These are phyloP conservation scores for Larimichthys polyactis DNA, from an alignment of 2,113 vertebrate genomes.

Conservation along the genomic window DNA sequence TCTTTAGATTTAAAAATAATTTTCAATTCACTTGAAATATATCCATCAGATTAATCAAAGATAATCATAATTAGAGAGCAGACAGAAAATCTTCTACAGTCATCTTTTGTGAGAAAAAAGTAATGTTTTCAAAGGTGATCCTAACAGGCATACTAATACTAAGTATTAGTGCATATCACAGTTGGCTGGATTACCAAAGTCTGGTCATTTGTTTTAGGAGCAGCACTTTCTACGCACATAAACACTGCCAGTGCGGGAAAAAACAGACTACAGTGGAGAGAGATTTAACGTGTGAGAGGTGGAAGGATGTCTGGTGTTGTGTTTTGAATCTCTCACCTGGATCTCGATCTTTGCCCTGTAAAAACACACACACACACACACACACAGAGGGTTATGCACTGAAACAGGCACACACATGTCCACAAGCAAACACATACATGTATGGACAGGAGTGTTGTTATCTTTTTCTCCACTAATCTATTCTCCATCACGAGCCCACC, in stretches of 20 bases:
- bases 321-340: constrained; percentile 85
- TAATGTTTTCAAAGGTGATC: background rate
- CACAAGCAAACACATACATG: constrained; percentile 24
- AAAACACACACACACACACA: constrained; percentile 8
- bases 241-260: background rate
- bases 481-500: background rate
- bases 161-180: background rate
- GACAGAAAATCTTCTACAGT: too few species aligned
- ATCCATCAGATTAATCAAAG: background rate
- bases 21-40: background rate
- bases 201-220: background rate
- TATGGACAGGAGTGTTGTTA: background rate
- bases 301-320: background rate
- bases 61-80: background rate
- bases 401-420: background rate
- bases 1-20: too few species aligned
- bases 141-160: background rate
- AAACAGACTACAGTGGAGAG: background rate
- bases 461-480: too few species aligned
- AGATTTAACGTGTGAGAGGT: background rate
- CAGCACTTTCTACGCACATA: constrained; percentile 9
- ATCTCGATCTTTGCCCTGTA: constrained; percentile 87
- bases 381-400: constrained; percentile 27
- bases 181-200: background rate
- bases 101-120: background rate